phyloP scores from a whole-genome alignment of 23 tunicate species.

The Ascidia mentula region DNA sequence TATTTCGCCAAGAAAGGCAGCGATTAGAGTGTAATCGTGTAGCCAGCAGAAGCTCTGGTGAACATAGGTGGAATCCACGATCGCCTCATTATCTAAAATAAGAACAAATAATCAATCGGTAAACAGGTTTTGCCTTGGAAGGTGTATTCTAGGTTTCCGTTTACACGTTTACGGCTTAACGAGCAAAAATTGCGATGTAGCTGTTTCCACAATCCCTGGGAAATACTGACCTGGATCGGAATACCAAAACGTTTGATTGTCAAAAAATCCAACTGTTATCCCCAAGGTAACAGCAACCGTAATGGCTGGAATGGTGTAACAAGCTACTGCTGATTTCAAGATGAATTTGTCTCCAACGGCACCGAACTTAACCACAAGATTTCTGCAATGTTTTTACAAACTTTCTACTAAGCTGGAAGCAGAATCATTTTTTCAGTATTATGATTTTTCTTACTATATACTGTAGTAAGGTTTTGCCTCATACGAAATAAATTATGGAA shows the following conservation, averaged over 20 bases:
- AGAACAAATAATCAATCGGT: too few relatives aligned
- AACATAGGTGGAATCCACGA: slow-evolving; percentile 21
- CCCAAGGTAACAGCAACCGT: slow-evolving; percentile 19
- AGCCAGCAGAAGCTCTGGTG: slow-evolving; percentile 34
- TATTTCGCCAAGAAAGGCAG: slow-evolving; percentile 18
- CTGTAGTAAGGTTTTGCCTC: too few relatives aligned
- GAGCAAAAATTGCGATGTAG: too few relatives aligned
- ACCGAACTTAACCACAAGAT: slow-evolving; percentile 18
- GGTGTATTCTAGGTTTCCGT: too few relatives aligned
- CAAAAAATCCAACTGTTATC: slow-evolving; percentile 33
- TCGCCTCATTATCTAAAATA: slow-evolving; percentile 16
- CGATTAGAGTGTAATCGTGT: slow-evolving; percentile 11
- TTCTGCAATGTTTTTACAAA: too few relatives aligned
- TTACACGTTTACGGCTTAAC: too few relatives aligned
- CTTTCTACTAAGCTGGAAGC: too few relatives aligned
- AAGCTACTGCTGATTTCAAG: slow-evolving; percentile 1
- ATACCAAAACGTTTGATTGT: not conserved
- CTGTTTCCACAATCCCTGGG: too few relatives aligned
- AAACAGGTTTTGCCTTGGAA: too few relatives aligned
- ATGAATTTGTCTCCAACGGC: slow-evolving; percentile 12
- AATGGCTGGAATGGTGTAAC: slow-evolving; percentile 27
- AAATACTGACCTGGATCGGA: slow-evolving; percentile 25
- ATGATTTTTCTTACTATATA: too few relatives aligned
- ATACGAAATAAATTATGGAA: too few relatives aligned
- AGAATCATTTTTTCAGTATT: too few relatives aligned